A percentile compares a stretch with the other conserved stretches of the same genome.
These are phyloP conservation scores for Drosophila acutilabella DNA, from an alignment of 2,888 invertebrate genomes.

Conservation along the genomic window DNA sequence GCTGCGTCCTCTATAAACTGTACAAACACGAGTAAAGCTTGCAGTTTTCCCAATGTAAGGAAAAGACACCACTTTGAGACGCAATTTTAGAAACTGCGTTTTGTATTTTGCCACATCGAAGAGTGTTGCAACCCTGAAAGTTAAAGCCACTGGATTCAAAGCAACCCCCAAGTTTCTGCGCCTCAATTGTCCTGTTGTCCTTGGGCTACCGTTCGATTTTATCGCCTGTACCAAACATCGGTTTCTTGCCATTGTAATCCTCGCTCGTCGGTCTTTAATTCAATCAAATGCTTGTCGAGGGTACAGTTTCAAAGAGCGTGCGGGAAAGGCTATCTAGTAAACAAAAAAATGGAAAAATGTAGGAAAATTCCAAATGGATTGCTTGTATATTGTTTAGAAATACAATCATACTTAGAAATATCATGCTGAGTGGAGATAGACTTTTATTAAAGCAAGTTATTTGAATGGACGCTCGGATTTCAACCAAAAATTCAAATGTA, in stretches of 20 bases:
- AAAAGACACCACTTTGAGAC: conserved; percentile 67
- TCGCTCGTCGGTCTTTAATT: conserved; percentile 45
- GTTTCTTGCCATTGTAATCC: conserved; percentile 61
- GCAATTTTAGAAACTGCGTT: conserved; percentile 77
- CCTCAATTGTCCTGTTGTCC: conserved; percentile 42
- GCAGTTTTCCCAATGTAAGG: conserved; percentile 57
- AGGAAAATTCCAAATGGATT: conserved; percentile 14
- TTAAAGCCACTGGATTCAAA: conserved; percentile 5
- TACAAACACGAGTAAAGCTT: conserved; percentile 51
- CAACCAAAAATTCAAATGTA: too few species aligned
- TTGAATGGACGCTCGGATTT: too few species aligned
- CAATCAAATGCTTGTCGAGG: conserved; percentile 52
- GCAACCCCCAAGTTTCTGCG: conserved; percentile 47
- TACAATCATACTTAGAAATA: conserved; percentile 9
- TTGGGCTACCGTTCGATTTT: conserved; percentile 52
- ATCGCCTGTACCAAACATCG: conserved; percentile 47
- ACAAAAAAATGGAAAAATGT: neutral
- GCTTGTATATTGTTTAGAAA: conserved; percentile 5
- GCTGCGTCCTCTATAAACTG: conserved; percentile 46
- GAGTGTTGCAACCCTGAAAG: conserved; percentile 52
- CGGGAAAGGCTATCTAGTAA: neutral
- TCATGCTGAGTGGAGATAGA: conserved; percentile 1
- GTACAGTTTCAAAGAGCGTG: conserved; percentile 46
- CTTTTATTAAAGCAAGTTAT: too few species aligned
- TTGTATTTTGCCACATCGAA: conserved; percentile 49